Evolutionary conservation across 2,888 invertebrate genomes (phyloP).

Genomic region (Brenthis hecate): DNA sequence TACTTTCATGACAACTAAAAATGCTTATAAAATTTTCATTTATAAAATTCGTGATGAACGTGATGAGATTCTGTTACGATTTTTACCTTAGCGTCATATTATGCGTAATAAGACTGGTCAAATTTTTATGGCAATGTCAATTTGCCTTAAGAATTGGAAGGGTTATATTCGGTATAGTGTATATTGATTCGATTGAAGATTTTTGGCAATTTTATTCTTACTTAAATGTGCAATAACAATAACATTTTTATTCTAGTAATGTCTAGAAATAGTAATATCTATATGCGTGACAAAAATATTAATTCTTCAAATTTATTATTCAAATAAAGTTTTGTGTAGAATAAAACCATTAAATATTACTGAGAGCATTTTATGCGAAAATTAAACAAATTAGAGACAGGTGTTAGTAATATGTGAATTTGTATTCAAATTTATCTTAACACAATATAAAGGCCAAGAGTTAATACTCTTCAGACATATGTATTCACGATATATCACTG

Average conservation of each 20-base stretch:
- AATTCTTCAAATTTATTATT: too few relatives aligned
- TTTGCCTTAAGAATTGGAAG: too few relatives aligned
- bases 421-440: conserved; percentile 1
- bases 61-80: not conserved
- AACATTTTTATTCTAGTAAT: conserved; percentile 4
- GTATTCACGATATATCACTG: not conserved
- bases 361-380: not conserved
- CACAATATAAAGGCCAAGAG: not conserved
- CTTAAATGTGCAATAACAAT: not conserved
- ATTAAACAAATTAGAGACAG: conserved; percentile 5
- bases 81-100: too few relatives aligned
- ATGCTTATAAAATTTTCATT: too few relatives aligned
- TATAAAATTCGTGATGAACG: not conserved
- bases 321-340: too few relatives aligned
- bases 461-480: not conserved
- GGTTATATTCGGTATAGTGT: too few relatives aligned
- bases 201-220: not conserved
- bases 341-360: too few relatives aligned
- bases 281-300: conserved; percentile 8
- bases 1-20: not conserved
- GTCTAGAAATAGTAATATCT: not conserved
- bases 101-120: too few relatives aligned
- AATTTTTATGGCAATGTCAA: too few relatives aligned
- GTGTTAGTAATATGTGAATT: conserved; percentile 1
- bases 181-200: not conserved